Conservation (phyloP, 2,888 invertebrate genomes). For the Panzeria rudis region DNA sequence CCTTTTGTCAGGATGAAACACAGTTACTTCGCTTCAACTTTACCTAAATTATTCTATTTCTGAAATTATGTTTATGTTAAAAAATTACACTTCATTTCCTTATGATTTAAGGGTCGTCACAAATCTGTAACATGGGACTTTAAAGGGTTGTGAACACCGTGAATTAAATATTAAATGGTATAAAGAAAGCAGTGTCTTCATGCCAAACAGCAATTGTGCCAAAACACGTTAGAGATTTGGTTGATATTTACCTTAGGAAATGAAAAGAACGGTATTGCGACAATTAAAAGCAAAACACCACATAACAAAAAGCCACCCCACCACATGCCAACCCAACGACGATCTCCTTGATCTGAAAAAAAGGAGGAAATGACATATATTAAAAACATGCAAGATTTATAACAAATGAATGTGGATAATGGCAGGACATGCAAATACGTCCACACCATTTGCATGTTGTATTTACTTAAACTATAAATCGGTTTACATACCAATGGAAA, state of each 20-base stretch:
- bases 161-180: too few relatives aligned
- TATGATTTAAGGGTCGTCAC: too few relatives aligned
- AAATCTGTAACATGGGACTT: too few relatives aligned
- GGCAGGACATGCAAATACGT: constrained; percentile 11
- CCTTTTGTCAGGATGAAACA: too few relatives aligned
- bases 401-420: constrained; percentile 9
- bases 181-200: not conserved
- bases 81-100: too few relatives aligned
- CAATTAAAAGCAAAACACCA: constrained; percentile 92
- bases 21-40: too few relatives aligned
- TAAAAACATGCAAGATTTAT: constrained; percentile 20
- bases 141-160: too few relatives aligned
- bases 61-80: too few relatives aligned
- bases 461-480: not conserved
- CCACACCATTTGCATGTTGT: constrained; percentile 24
- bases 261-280: constrained; percentile 96
- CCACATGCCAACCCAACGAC: constrained; percentile 97
- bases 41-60: too few relatives aligned
- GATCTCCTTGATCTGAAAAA: constrained; percentile 88
- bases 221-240: not conserved
- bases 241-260: constrained; percentile 90
- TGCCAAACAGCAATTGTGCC: constrained; percentile 4
- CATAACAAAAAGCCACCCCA: constrained; percentile 98
- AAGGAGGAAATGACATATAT: constrained; percentile 1
- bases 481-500: constrained; percentile 87